These are phyloP conservation scores for Rhamphomyia laevipes DNA, from an alignment of 2,888 invertebrate genomes.

Conservation along the genomic window DNA sequence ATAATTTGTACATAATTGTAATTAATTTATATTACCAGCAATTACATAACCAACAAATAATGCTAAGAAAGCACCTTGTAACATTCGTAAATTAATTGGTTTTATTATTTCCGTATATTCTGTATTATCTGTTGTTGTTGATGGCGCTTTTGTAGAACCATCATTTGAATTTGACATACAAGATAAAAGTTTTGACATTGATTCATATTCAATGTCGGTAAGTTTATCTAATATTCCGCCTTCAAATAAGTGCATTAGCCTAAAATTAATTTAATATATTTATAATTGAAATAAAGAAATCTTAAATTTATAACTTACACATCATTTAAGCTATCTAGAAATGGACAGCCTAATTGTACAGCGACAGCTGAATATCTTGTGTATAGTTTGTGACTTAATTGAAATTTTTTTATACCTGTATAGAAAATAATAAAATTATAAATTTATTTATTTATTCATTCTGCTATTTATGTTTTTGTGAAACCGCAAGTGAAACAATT, in stretches of 20 bases:
- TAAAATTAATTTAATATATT: slow-evolving; percentile 24
- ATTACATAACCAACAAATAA: slow-evolving; percentile 50
- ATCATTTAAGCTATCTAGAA: slow-evolving; percentile 57
- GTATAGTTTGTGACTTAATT: slow-evolving; percentile 63
- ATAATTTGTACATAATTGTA: too few species aligned
- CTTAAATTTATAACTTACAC: slow-evolving; percentile 41
- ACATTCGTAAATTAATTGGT: slow-evolving; percentile 57
- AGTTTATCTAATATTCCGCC: slow-evolving; percentile 65
- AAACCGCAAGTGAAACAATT: not conserved
- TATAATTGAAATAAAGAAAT: not conserved
- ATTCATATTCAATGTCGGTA: slow-evolving; percentile 63
- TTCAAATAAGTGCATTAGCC: slow-evolving; percentile 61
- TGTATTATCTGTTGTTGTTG: slow-evolving; percentile 14
- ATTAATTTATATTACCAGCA: slow-evolving; percentile 35
- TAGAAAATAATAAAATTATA: not conserved
- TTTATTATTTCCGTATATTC: slow-evolving; percentile 35
- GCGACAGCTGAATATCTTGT: slow-evolving; percentile 69
- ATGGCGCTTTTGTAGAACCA: slow-evolving; percentile 24
- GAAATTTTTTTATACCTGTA: slow-evolving; percentile 38
- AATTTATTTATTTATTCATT: not conserved
- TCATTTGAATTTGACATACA: slow-evolving; percentile 17
- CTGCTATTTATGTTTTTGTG: not conserved
- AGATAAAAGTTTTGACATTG: slow-evolving; percentile 46
- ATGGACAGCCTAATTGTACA: slow-evolving; percentile 64
- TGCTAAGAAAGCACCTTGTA: slow-evolving; percentile 62